Evolutionary conservation across 1,140 invertebrate genomes (phyloP).

Genomic region (Mamestra configurata): DNA sequence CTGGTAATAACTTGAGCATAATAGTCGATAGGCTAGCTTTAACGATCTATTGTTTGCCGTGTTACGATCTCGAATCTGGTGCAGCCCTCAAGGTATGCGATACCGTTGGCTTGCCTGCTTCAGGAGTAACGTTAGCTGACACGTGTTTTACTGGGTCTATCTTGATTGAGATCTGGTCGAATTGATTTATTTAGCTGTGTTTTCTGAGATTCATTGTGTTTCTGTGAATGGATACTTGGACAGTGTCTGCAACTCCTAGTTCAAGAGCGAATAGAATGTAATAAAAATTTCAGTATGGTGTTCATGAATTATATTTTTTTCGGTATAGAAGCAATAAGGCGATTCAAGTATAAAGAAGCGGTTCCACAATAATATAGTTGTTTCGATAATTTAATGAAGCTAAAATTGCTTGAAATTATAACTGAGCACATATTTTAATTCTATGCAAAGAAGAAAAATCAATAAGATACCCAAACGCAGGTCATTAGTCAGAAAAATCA

Average conservation of each 20-base stretch:
- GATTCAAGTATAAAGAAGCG: too few relatives aligned
- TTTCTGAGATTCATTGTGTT: neutral
- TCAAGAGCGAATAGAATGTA: too few relatives aligned
- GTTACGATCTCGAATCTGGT: slow-evolving; percentile 21
- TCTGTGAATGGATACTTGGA: neutral
- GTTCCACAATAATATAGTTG: too few relatives aligned
- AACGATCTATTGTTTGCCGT: slow-evolving; percentile 23
- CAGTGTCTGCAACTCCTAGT: too few relatives aligned
- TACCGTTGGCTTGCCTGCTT: slow-evolving; percentile 32
- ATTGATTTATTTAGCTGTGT: neutral
- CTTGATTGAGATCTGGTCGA: slow-evolving; percentile 6
- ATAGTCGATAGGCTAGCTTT: slow-evolving; percentile 31
- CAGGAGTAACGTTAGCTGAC: neutral
- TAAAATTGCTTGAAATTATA: neutral
- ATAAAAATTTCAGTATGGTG: too few relatives aligned
- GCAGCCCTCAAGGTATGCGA: slow-evolving; percentile 33
- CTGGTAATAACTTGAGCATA: neutral
- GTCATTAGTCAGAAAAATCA: neutral
- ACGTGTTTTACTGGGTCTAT: neutral
- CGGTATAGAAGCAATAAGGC: too few relatives aligned
- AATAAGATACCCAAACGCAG: neutral
- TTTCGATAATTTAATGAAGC: neutral
- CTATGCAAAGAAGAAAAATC: neutral
- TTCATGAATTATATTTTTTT: too few relatives aligned
- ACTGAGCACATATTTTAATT: neutral